Evolutionary conservation across 2,888 invertebrate genomes (phyloP), one percentile per base, ranked within the genome.

Genomic region (Tetranychus piercei): DNA sequence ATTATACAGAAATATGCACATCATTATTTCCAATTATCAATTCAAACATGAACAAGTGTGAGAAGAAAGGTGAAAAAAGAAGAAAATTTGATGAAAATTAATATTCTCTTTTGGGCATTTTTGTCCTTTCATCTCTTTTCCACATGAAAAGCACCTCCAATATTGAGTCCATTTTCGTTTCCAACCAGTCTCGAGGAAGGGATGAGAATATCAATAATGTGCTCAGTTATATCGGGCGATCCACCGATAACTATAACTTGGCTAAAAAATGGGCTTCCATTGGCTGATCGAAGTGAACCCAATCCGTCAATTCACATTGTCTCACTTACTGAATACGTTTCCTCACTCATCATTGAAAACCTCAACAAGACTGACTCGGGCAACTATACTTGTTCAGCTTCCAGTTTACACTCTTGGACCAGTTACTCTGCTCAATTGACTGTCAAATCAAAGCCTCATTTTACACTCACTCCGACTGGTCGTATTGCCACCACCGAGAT

Each of bases 351-450:
- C 23, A 82, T 83, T 67, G 80, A 80, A 66, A 80, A 81, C 74
- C 82, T 81, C 22, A 79, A 79, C 55, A 81, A 82, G 5, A 79
- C 78, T 74, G 82, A 83, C 78, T 80, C 81, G 74, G 83, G 83
- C 9, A 82, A 82, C 79, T 83, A 83, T 78, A 83, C 83, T 0
- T 83, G 83, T 76, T 79, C 80, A 43, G 83, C 83, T 45, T 80
- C 80, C 75, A 82, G 77, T 73, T 74, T 74, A 9, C 77, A 77
- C 8, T 76, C 78, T n/a, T 75, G 78, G 7, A 76, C 78, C 67
- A 79, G 78, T 75, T 77, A 76, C 76, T 82, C 82, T 0, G 81
- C 82, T 11, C 77, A 78, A 11, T 79, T 83, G 34, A 80, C 80
- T 64, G 82, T 83, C 8, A 80, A 75, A n/a, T 67, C 76, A 23